phyloP scores from a whole-genome alignment of 1,140 invertebrate species.

The Penaeus vannamei region DNA sequence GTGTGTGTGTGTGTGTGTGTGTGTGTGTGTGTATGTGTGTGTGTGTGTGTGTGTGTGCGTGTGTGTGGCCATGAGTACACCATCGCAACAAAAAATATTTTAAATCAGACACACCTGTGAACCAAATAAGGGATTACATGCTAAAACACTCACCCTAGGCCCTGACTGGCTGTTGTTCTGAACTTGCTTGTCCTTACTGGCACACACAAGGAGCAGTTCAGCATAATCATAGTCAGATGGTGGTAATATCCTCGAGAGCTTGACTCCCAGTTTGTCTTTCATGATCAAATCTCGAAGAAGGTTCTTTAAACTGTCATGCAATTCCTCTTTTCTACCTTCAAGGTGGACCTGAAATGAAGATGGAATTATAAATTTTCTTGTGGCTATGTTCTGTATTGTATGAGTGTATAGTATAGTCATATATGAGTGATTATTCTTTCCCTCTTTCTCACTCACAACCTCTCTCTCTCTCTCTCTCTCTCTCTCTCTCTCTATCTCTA shows the following conservation, averaged over 20 bases:
- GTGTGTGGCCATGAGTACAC: too few species aligned
- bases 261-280: neutral
- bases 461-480: rapidly evolving
- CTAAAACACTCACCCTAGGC: conserved; percentile 31
- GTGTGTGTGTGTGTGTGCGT: too few species aligned
- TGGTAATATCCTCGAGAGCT: conserved; percentile 28
- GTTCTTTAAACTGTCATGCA: conserved; percentile 4
- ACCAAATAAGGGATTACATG: too few species aligned
- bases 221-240: conserved; percentile 53
- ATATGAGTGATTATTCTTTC: too few species aligned
- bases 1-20: too few species aligned
- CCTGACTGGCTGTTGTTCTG: conserved; percentile 2
- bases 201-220: conserved; percentile 17
- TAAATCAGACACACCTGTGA: too few species aligned
- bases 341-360: conserved; percentile 38
- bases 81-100: too few species aligned
- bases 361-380: neutral
- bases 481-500: too few species aligned
- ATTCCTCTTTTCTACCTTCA: neutral
- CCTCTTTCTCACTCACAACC: too few species aligned
- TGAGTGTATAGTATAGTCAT: too few species aligned
- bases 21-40: too few species aligned
- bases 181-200: conserved; percentile 33
- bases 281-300: conserved; percentile 26
- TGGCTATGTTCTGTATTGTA: too few species aligned